A percentile compares a stretch with the other conserved stretches of the same genome.
Evolutionary conservation across 2,888 invertebrate species (phyloP).

Genomic region (Cephus spinipes): DNA sequence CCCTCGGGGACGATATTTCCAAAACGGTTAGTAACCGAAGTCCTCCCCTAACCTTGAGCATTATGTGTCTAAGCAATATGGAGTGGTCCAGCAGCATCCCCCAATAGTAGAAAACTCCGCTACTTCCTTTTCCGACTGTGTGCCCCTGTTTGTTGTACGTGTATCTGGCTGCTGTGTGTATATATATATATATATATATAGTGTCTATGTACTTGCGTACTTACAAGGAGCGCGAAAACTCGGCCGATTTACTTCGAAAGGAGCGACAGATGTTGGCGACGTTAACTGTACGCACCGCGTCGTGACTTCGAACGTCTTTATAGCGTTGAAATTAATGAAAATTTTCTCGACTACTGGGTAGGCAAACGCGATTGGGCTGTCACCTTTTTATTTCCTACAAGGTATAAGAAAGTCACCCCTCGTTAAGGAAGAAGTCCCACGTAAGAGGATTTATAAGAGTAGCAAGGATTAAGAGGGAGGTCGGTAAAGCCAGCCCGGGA

Average conservation of each 20-base stretch:
- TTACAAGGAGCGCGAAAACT: constrained; percentile 10
- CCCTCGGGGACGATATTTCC: constrained; percentile 33
- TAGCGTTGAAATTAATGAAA: background rate
- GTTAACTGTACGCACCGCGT: constrained; percentile 32
- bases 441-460: background rate
- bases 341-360: background rate
- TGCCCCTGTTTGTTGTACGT: too few species aligned
- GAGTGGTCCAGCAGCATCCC: constrained; percentile 16
- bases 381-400: background rate
- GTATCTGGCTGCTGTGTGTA: too few species aligned
- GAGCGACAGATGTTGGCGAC: constrained; percentile 53
- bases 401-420: background rate
- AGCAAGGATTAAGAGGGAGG: background rate
- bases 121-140: background rate
- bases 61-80: constrained; percentile 17
- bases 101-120: background rate
- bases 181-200: too few species aligned
- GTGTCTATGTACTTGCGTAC: background rate
- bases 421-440: background rate
- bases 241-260: constrained; percentile 37
- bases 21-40: constrained; percentile 37
- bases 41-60: constrained; percentile 31
- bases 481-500: background rate
- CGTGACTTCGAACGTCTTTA: background rate
- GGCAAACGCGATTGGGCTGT: background rate